Evolutionary conservation across 2,113 vertebrate species (phyloP).

Genomic region (Vicugna pacos): DNA sequence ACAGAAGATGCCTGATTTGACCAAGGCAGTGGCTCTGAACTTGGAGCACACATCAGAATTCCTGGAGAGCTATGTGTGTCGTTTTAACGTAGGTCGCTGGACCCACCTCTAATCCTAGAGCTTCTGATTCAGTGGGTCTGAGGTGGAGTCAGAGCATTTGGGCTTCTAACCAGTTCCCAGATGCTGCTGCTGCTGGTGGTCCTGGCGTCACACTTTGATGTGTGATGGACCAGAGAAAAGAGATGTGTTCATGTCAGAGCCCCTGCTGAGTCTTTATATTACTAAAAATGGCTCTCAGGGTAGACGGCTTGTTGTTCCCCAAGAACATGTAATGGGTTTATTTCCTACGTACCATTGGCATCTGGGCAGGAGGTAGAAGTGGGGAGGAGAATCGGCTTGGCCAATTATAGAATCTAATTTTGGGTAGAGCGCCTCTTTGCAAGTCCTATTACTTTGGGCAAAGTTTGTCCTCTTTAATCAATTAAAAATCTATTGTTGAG

Average conservation of each 20-base stretch:
- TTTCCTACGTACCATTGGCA: not conserved
- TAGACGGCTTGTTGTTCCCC: not conserved
- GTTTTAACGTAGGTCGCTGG: not conserved
- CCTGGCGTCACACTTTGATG: not conserved
- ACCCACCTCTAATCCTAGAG: not conserved
- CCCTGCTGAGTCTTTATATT: not conserved
- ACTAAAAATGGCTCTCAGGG: not conserved
- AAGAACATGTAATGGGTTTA: not conserved
- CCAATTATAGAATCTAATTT: not conserved
- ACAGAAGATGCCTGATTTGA: not conserved
- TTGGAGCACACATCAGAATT: not conserved
- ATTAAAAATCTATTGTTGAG: conserved; percentile 16
- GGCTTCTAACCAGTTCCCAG: not conserved
- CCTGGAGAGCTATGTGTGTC: not conserved
- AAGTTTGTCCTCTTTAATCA: conserved; percentile 25
- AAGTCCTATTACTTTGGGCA: not conserved
- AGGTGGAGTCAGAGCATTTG: not conserved
- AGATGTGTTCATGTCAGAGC: not conserved
- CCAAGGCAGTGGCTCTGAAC: not conserved
- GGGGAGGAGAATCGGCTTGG: not conserved
- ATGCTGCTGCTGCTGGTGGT: not conserved
- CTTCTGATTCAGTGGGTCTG: not conserved
- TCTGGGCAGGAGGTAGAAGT: not conserved
- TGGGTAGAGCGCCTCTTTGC: not conserved
- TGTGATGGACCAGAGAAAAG: not conserved